Evolutionary conservation across 1,140 invertebrate species (phyloP).

Genomic region (Drosophila rufa): DNA sequence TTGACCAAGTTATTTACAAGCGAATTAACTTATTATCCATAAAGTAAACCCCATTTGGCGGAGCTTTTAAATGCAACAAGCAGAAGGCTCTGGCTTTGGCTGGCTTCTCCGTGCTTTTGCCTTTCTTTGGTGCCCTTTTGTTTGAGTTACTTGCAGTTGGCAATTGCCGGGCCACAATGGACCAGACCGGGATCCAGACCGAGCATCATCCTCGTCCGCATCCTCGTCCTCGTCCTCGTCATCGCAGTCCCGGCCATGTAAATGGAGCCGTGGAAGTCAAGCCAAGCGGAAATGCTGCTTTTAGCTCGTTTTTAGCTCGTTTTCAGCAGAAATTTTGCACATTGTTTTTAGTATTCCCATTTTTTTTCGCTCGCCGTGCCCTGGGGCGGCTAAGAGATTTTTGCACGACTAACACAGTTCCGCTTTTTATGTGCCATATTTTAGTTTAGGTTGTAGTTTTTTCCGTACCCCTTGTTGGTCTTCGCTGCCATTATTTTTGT

Average conservation of each 20-base stretch:
- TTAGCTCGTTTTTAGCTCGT: constrained; percentile 81
- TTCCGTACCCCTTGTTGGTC: constrained; percentile 23
- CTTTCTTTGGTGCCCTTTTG: constrained; percentile 58
- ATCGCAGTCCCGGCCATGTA: constrained; percentile 27
- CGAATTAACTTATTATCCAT: constrained; percentile 82
- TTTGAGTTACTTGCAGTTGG: constrained; percentile 73
- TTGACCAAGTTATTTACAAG: constrained; percentile 82
- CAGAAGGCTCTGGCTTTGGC: constrained; percentile 39
- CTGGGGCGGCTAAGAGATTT: constrained; percentile 50
- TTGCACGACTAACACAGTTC: constrained; percentile 76
- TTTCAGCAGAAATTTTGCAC: constrained; percentile 49
- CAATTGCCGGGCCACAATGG: constrained; percentile 62
- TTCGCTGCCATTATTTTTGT: constrained; percentile 41
- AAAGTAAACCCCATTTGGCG: constrained; percentile 80
- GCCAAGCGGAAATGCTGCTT: constrained; percentile 80
- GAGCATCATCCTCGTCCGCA: constrained; percentile 39
- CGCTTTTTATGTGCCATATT: constrained; percentile 62
- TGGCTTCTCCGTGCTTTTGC: constrained; percentile 45
- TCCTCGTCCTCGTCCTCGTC: constrained; percentile 1
- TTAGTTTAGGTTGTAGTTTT: constrained; percentile 45
- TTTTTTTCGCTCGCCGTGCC: constrained; percentile 35
- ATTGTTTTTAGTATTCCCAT: constrained; percentile 50
- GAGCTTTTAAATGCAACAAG: constrained; percentile 74
- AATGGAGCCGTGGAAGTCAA: constrained; percentile 67
- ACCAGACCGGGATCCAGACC: constrained; percentile 32